Evolutionary conservation across 2,888 invertebrate genomes (phyloP), one percentile per base, ranked within the genome.

Genomic region (Pterobdella sp.): DNA sequence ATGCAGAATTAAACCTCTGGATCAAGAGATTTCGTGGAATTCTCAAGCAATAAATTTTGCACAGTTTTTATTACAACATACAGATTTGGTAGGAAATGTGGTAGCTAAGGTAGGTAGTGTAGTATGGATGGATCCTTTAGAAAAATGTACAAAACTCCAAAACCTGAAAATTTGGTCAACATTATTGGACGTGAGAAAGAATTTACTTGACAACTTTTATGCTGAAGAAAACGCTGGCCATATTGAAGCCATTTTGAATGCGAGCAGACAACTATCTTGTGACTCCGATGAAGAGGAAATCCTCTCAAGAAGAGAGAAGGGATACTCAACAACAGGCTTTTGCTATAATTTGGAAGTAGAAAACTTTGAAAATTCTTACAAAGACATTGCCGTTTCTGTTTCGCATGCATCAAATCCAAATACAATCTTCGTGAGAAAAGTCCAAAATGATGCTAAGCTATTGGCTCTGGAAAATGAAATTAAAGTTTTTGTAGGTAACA

Each of bases 81-180:
- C 71, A 34, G 1, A n/a, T 7, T 18, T 71, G 26, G 31, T 56
- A 18, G 71, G 71, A n/a, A 71, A 63, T 34, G 37, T 71, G 60
- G 63, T 71, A 14, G 52, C 36, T 76, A 87, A 88, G 68, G 79
- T 90, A 36, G 88, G 87, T 0, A 86, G 88, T 75, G 87, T 86
- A 0, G 80, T 90, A 52, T 89, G 90, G 86, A 84, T 90, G 0
- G 87, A 89, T 72, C 87, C 88, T 1, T 80, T 90, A 56, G 87
- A 88, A 79, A 85, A 87, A 36, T 86, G 87, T 74, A 86, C 87
- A 76, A 85, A 87, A 74, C 81, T 89, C 32, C 80, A 84, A 0
- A 82, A 85, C 35, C 26, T 75, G 1, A 85, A 87, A 34, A 84
- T 86, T 78, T 86, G 81, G 70, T 74, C 88, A 2, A 85, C 87